Conservation (phyloP, 2,113 vertebrate species). For the Acanthochromis polyacanthus region DNA sequence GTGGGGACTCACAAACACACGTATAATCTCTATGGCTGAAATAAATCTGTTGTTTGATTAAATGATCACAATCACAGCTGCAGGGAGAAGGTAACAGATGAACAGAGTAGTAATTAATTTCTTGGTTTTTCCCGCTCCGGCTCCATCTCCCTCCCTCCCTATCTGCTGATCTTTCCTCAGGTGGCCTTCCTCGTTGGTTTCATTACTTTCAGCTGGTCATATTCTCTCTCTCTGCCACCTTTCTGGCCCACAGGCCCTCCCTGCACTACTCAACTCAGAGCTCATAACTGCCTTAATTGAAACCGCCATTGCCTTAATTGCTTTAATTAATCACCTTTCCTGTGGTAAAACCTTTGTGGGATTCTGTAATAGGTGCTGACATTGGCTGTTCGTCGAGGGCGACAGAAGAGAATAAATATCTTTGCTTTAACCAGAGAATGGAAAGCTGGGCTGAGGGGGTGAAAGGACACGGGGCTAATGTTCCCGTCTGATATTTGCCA, state of each 20-base stretch:
- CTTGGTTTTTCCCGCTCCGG: constrained; percentile 11
- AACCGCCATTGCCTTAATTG: constrained; percentile 81
- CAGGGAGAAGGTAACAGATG: constrained; percentile 56
- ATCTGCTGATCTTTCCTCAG: constrained; percentile 44
- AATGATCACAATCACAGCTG: constrained; percentile 67
- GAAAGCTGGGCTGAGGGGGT: background rate
- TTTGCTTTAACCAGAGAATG: constrained; percentile 18
- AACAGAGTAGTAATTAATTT: constrained; percentile 69
- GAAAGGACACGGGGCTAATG: background rate
- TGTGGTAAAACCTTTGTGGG: constrained; percentile 58
- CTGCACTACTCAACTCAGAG: constrained; percentile 51
- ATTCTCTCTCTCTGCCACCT: constrained; percentile 46
- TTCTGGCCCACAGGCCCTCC: constrained; percentile 50
- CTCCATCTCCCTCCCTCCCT: background rate
- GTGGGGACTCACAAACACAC: constrained; percentile 9
- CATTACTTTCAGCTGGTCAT: constrained; percentile 60
- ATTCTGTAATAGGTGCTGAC: constrained; percentile 60
- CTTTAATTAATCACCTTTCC: constrained; percentile 81
- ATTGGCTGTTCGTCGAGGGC: constrained; percentile 38
- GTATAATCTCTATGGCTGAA: background rate
- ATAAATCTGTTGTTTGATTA: constrained; percentile 52
- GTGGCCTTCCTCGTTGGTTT: constrained; percentile 41
- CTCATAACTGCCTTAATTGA: constrained; percentile 79
- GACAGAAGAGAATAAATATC: constrained; percentile 51
- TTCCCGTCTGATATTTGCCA: background rate